A percentile compares a stretch with the other conserved stretches of the same genome.
phyloP scores from a whole-genome alignment of 1,140 invertebrate species.

The Microplitis demolitor region DNA sequence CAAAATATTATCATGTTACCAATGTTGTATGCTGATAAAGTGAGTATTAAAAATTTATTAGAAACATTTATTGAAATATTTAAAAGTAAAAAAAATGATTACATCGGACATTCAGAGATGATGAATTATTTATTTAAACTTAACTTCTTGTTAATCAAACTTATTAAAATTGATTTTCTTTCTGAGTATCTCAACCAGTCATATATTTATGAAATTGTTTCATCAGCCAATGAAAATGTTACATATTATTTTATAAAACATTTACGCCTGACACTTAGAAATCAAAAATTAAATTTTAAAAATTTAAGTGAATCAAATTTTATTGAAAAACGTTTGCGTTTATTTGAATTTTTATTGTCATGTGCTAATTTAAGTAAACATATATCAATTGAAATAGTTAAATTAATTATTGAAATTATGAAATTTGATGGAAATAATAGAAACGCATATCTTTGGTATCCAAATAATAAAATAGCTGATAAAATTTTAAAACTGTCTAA shows the following conservation, averaged over 20 bases:
- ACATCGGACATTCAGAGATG: not conserved
- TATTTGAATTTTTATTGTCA: slow-evolving; percentile 16
- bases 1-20: not conserved
- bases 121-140: not conserved
- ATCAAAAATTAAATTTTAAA: slow-evolving; percentile 15
- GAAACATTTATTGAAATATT: not conserved
- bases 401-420: not conserved
- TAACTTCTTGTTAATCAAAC: not conserved
- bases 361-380: slow-evolving; percentile 15
- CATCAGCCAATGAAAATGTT: slow-evolving; percentile 2
- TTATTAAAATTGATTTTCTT: not conserved
- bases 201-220: too few species aligned
- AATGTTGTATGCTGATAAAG: not conserved
- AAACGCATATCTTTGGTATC: not conserved
- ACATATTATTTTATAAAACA: slow-evolving; percentile 17
- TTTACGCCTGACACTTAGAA: slow-evolving; percentile 9
- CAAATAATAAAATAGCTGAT: not conserved
- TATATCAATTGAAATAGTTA: not conserved
- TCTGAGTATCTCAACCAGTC: not conserved
- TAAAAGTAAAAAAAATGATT: not conserved
- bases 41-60: not conserved
- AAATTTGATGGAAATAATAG: not conserved
- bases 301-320: slow-evolving; percentile 15
- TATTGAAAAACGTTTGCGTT: not conserved
- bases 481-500: not conserved